Percentiles rank a stretch among this genome's conserved stretches.
phyloP scores from a whole-genome alignment of 2,888 invertebrate species.

The Acrobasis consociella region DNA sequence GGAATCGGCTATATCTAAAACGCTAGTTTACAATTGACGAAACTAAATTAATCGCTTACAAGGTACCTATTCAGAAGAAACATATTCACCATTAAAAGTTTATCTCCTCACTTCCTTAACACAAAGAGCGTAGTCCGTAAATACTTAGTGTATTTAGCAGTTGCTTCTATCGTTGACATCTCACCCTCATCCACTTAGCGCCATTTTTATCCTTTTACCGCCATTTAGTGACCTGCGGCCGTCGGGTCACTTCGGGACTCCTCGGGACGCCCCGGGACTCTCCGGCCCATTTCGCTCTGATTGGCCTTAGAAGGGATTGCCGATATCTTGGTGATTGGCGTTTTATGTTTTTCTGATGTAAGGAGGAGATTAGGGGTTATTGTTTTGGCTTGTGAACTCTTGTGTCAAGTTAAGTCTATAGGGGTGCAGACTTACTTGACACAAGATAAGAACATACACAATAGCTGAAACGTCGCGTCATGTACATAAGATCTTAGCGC shows the following conservation, averaged over 20 bases:
- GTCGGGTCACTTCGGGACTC: slow-evolving; percentile 26
- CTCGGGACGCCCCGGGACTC: slow-evolving; percentile 26
- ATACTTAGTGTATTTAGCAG: slow-evolving; percentile 42
- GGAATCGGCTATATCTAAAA: too few relatives aligned
- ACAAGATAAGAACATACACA: too few relatives aligned
- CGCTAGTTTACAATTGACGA: too few relatives aligned
- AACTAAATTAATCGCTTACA: too few relatives aligned
- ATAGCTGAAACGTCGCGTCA: too few relatives aligned
- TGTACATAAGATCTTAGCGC: too few relatives aligned
- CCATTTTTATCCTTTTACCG: slow-evolving; percentile 48
- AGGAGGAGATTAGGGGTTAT: slow-evolving; percentile 6
- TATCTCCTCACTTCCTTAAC: slow-evolving; percentile 7
- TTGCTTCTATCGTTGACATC: slow-evolving; percentile 49
- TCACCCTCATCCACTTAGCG: slow-evolving; percentile 37
- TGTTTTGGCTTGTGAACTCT: background rate
- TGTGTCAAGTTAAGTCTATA: background rate
- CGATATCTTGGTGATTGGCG: slow-evolving; percentile 36
- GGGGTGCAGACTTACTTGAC: too few relatives aligned
- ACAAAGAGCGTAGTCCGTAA: slow-evolving; percentile 18
- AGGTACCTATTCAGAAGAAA: too few relatives aligned
- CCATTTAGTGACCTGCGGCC: slow-evolving; percentile 44
- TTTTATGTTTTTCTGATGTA: slow-evolving; percentile 38
- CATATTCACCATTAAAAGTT: background rate
- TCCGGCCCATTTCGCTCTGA: slow-evolving; percentile 20
- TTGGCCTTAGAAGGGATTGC: slow-evolving; percentile 35